Conservation (phyloP, 2,797 vertebrate genomes). For the Eospalax fontanierii region DNA sequence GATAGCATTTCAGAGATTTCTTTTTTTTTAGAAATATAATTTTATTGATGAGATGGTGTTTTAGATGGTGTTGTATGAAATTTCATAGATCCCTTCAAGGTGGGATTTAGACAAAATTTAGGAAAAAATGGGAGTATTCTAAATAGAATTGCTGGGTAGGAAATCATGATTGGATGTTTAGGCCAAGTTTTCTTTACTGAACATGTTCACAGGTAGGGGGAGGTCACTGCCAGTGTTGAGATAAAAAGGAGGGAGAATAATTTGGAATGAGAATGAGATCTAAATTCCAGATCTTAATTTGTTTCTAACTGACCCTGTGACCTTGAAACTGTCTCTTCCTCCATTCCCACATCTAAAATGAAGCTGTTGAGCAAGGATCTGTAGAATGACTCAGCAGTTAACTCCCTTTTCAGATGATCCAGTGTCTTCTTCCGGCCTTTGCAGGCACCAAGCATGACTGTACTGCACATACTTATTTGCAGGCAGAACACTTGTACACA, state of each 20-base stretch:
- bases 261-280: neutral
- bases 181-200: neutral
- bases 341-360: neutral
- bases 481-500: no score
- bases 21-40: slow-evolving; percentile 64
- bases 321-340: neutral
- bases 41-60: slow-evolving; percentile 54
- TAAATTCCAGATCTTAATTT: neutral
- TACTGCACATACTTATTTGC: no score
- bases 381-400: no score
- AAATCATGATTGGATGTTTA: slow-evolving; percentile 22
- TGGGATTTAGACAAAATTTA: slow-evolving; percentile 60
- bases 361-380: neutral
- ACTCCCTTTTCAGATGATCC: no score
- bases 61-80: slow-evolving; percentile 33
- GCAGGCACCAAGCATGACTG: no score
- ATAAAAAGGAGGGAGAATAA: neutral
- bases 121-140: neutral
- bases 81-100: slow-evolving; percentile 60
- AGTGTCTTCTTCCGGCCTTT: no score
- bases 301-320: neutral
- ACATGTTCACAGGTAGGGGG: neutral
- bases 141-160: neutral
- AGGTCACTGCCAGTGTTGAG: fast-evolving
- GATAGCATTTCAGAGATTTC: slow-evolving; percentile 37